These are phyloP conservation scores for Leptarthrus brevirostris DNA, from an alignment of 2,888 invertebrate species.

Conservation along the genomic window DNA sequence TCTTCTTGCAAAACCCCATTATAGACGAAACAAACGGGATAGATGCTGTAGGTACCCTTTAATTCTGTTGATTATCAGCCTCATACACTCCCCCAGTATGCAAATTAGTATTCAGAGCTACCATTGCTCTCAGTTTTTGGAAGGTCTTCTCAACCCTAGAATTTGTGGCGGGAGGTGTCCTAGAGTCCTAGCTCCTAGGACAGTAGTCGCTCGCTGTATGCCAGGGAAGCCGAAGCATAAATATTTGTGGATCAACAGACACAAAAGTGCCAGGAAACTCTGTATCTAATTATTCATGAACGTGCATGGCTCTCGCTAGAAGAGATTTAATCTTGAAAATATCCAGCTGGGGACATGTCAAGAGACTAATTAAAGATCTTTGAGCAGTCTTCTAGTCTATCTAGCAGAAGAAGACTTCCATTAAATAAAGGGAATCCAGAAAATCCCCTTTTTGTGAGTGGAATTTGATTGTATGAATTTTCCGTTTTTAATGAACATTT, in stretches of 20 bases:
- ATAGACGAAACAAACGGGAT: slow-evolving; percentile 18
- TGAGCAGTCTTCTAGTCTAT: slow-evolving; percentile 34
- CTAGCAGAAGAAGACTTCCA: slow-evolving; percentile 2
- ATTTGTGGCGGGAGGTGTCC: background rate
- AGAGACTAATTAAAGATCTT: slow-evolving; percentile 53
- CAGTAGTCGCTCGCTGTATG: background rate
- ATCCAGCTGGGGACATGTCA: slow-evolving; percentile 52
- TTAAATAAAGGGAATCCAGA: slow-evolving; percentile 42
- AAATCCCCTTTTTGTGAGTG: slow-evolving; percentile 34
- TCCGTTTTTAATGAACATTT: slow-evolving; percentile 38
- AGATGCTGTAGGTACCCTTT: slow-evolving; percentile 27
- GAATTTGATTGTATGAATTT: slow-evolving; percentile 45
- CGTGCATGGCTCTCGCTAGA: slow-evolving; percentile 49
- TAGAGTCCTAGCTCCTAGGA: background rate
- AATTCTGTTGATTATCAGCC: slow-evolving; percentile 49
- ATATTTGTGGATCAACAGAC: slow-evolving; percentile 54
- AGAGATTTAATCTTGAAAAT: slow-evolving; percentile 49
- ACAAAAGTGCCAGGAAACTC: slow-evolving; percentile 51
- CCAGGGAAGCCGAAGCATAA: slow-evolving; percentile 47
- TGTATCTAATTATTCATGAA: slow-evolving; percentile 52
- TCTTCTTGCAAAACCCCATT: slow-evolving; percentile 20
- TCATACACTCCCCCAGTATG: slow-evolving; percentile 49
- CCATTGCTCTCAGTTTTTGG: slow-evolving; percentile 4
- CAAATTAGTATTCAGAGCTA: slow-evolving; percentile 50
- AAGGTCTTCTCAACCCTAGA: background rate